Conservation (phyloP, 2,113 vertebrate genomes). For the Phodopus roborovskii region DNA sequence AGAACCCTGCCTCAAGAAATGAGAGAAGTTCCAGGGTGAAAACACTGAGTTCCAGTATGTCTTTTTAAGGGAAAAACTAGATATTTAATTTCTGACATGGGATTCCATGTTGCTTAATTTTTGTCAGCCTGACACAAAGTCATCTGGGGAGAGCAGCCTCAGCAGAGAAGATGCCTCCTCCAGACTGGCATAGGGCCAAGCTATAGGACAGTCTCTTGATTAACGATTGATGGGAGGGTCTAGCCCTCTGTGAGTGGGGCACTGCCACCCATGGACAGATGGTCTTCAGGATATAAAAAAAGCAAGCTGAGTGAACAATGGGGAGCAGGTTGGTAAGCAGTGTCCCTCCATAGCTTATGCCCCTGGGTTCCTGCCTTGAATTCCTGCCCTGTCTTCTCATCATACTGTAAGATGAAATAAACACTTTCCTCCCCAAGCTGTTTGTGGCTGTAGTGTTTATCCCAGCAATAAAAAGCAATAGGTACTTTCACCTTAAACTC, state of each 20-base stretch:
- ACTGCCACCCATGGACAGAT: neutral
- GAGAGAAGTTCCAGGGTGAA: neutral
- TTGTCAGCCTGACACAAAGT: neutral
- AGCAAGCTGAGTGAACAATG: neutral
- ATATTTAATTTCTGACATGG: neutral
- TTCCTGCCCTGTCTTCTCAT: neutral
- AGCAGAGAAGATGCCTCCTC: neutral
- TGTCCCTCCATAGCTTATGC: neutral
- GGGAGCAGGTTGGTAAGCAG: neutral
- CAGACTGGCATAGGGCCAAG: neutral
- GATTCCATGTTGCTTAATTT: neutral
- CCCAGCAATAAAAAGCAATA: neutral
- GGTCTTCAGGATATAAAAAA: neutral
- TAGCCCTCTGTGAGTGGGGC: neutral
- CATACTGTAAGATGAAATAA: neutral
- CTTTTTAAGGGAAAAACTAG: neutral
- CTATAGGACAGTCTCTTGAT: neutral
- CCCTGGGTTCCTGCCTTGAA: neutral
- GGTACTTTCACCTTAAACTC: neutral
- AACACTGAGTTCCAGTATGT: neutral
- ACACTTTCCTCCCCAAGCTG: neutral
- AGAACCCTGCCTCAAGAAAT: neutral
- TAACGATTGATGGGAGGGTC: neutral
- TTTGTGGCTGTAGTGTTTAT: neutral
- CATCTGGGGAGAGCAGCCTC: no score